Conservation (phyloP, 2,113 vertebrate species). For the Argyrosomus japonicus region DNA sequence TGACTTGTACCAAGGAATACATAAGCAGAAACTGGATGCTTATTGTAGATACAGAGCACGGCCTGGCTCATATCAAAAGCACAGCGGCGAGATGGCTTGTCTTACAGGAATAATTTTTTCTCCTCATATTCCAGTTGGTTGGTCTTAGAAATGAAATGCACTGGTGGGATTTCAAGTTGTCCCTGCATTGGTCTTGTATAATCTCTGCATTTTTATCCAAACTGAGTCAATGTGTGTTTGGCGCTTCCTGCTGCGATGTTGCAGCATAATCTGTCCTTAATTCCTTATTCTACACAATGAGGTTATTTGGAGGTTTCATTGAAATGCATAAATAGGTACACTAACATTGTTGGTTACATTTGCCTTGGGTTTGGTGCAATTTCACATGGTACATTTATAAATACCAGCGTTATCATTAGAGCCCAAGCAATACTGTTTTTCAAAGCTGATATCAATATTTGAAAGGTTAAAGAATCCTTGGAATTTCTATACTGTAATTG, state of each 20-base stretch:
- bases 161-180: constrained; percentile 42
- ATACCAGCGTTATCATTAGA: not conserved
- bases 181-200: constrained; percentile 8
- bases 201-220: constrained; percentile 24
- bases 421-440: not conserved
- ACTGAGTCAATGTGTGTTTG: constrained; percentile 3
- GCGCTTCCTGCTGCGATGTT: constrained; percentile 17
- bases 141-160: constrained; percentile 32
- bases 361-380: not conserved
- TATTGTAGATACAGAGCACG: constrained; percentile 69
- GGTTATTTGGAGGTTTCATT: constrained; percentile 32
- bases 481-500: not conserved
- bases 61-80: constrained; percentile 46
- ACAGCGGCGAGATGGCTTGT: constrained; percentile 39
- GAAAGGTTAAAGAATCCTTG: not conserved
- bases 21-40: constrained; percentile 71
- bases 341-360: constrained; percentile 9
- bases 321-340: not conserved
- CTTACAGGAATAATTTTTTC: constrained; percentile 35
- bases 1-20: constrained; percentile 64
- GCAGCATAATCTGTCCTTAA: constrained; percentile 25
- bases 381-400: not conserved
- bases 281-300: constrained; percentile 22
- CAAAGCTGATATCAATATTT: not conserved
- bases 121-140: constrained; percentile 60